Percentiles rank a stretch among this genome's conserved stretches.
Conservation (phyloP, 2,113 vertebrate species). For the Saguinus midas region DNA sequence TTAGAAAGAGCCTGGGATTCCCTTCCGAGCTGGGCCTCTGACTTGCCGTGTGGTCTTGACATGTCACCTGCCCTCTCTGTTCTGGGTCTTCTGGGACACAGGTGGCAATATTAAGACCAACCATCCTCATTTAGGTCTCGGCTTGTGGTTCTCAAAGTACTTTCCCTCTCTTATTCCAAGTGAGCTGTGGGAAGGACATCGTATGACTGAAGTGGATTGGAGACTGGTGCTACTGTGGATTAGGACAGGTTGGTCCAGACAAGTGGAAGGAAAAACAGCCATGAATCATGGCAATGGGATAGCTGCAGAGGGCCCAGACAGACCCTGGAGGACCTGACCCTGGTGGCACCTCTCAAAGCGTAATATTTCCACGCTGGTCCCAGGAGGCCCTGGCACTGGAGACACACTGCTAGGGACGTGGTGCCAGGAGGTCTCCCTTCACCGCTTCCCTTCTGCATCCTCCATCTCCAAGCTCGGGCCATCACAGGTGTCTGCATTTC, state of each 20-base stretch:
- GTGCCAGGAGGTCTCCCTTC: not conserved
- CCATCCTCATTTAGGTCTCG: not conserved
- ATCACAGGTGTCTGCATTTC: not conserved
- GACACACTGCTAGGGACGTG: not conserved
- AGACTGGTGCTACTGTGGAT: not conserved
- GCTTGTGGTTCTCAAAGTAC: not conserved
- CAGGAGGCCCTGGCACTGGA: not conserved
- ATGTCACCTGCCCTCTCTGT: not conserved
- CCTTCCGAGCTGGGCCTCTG: not conserved
- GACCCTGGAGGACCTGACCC: not conserved
- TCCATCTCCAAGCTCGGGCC: not conserved
- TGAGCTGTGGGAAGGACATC: not conserved
- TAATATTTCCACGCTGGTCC: accelerated
- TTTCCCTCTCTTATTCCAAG: not conserved
- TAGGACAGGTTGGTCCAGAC: not conserved
- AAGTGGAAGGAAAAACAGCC: not conserved
- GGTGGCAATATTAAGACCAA: not conserved
- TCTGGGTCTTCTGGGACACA: not conserved
- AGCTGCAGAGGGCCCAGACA: not conserved
- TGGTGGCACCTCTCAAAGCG: not conserved
- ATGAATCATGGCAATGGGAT: not conserved
- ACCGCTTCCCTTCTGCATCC: not conserved
- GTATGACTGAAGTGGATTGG: not conserved
- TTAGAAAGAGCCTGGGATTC: not conserved
- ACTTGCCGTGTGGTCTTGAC: not conserved